phyloP scores from a whole-genome alignment of 2,113 vertebrate species.

The Gobiocypris rarus region DNA sequence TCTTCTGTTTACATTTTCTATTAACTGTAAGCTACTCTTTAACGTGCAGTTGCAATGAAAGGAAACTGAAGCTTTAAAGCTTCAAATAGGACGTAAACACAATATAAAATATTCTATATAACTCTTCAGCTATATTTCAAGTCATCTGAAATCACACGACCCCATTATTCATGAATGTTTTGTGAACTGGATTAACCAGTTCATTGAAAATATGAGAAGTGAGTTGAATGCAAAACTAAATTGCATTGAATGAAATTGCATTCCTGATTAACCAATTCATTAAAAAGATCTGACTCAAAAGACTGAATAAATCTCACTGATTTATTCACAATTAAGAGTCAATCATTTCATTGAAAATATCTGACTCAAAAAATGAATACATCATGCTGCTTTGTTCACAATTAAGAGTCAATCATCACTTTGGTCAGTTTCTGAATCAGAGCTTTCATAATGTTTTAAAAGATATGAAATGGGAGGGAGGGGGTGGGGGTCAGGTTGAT shows the following conservation, averaged over 20 bases:
- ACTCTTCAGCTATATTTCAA: background rate
- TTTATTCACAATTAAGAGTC: background rate
- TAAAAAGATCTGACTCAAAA: background rate
- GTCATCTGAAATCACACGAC: background rate
- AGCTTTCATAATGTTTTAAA: background rate
- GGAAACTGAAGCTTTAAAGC: background rate
- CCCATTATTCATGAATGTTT: background rate
- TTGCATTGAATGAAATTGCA: background rate
- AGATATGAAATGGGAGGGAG: background rate
- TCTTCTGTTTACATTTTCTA: too few species aligned
- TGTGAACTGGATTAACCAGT: background rate
- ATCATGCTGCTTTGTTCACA: too few species aligned
- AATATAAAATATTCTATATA: background rate
- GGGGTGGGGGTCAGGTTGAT: too few species aligned
- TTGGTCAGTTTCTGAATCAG: background rate
- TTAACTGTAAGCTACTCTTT: background rate
- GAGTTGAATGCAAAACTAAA: background rate
- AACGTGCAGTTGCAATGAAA: background rate
- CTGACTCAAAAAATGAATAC: too few species aligned
- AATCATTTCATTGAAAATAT: background rate
- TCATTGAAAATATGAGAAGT: background rate
- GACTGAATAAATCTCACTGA: background rate
- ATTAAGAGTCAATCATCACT: too few species aligned
- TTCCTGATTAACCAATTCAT: background rate
- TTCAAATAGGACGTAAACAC: background rate